Evolutionary conservation across 1,140 invertebrate genomes (phyloP).

Genomic region (Magallana gigas): DNA sequence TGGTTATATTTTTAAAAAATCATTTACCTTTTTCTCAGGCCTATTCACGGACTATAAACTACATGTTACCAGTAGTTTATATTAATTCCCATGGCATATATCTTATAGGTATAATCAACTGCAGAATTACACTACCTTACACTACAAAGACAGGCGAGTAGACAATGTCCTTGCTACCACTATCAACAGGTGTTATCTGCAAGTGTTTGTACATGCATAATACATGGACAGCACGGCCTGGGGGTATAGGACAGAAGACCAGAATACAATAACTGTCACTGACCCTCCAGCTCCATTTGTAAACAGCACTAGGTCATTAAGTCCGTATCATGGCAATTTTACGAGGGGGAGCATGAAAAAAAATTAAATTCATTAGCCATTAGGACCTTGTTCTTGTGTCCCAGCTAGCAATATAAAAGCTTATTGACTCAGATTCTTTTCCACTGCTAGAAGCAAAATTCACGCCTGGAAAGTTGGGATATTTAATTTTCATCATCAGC

Average conservation of each 20-base stretch:
- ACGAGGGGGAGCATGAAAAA: slow-evolving; percentile 7
- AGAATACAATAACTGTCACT: slow-evolving; percentile 7
- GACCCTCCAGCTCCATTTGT: slow-evolving; percentile 3
- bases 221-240: not conserved
- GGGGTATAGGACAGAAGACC: not conserved
- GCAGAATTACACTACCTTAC: no score
- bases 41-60: no score
- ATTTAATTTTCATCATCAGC: no score
- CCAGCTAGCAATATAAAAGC: no score
- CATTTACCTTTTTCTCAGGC: no score
- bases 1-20: no score
- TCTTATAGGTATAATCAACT: no score
- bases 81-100: no score
- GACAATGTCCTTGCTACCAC: slow-evolving; percentile 2
- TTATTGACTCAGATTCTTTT: not conserved
- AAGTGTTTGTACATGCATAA: slow-evolving; percentile 28
- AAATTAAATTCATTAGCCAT: slow-evolving; percentile 18
- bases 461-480: not conserved
- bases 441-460: not conserved
- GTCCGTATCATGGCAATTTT: slow-evolving; percentile 27
- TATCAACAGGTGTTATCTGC: slow-evolving; percentile 32
- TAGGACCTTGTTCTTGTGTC: not conserved
- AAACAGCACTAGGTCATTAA: slow-evolving; percentile 13
- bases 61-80: no score
- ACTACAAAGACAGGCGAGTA: not conserved